Base-by-base conservation (phyloP, 2,797 vertebrate genomes). In the Leuciscus waleckii region DNA sequence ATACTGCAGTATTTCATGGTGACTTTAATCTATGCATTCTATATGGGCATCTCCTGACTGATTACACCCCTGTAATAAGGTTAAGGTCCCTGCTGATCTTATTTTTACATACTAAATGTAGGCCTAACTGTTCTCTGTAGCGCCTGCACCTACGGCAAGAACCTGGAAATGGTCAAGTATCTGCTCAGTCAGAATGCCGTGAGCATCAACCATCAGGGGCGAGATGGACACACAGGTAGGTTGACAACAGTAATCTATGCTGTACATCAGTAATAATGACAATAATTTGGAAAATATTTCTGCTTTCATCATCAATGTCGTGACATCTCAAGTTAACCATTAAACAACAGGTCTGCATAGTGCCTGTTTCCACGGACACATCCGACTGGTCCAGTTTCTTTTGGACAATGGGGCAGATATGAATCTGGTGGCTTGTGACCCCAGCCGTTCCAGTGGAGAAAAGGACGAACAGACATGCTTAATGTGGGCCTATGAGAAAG, bases 401-500 rank as follows among this genome's bases (percentile, higher is more conserved):
- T 90, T 99, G 93, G 98, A 99, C 90, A 97, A 92, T 0, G 97
- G 98, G n/a, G 97, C 98, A 3, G 98, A 99, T 89, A 99, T 99
- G 97, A 99, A 99, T 88, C 95, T 99, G 6, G 97, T 99, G 4
- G 97, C 98, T 13, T 97, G 96, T 81, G 98, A 99, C 92, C 97
- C 98, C 81, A 99, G 97, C 93, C 96, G 98, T 89, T 99, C 98
- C 90, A 99, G 98, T 16, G 98, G 98, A 39, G 97, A 99, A 88
- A 99, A 99, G 90, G 97, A 99, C 5, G 98, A 99, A 88, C 98
- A 99, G 93, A 99, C 97, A 0, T 99, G 98, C 87, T 93, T 99
- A 89, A 99, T 99, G 98, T 99, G 98, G 98, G 98, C 98, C 56
- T 99, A 99, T 87, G 98, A 99, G 88, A 99, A 98, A 98, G 98